Percentiles rank a stretch among this genome's conserved stretches.
phyloP scores from a whole-genome alignment of 2,797 vertebrate species.

The Schizothorax lantsangensis region DNA sequence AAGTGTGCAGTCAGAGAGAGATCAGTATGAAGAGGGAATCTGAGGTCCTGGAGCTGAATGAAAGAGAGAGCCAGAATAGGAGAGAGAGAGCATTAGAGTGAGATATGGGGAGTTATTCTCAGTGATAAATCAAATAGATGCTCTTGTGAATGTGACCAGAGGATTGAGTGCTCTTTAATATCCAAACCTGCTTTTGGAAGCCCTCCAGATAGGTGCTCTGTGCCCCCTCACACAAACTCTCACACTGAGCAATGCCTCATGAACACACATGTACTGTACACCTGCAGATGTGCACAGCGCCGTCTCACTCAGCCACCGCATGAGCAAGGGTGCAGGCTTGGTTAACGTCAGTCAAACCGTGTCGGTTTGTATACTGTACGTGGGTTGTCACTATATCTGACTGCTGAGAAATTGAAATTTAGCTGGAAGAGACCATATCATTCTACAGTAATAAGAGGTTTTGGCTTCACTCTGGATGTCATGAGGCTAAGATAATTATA shows the following conservation, averaged over 20 bases:
- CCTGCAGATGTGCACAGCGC: constrained; percentile 11
- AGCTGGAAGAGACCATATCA: background rate
- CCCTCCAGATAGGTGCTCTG: constrained; percentile 30
- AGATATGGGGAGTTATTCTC: constrained; percentile 26
- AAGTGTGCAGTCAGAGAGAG: background rate
- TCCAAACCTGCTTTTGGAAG: constrained; percentile 44
- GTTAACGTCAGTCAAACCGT: background rate
- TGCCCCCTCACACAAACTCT: constrained; percentile 26
- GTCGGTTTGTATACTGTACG: background rate
- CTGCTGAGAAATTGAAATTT: background rate
- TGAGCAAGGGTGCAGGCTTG: background rate
- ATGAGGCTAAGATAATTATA: background rate
- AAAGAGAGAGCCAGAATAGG: background rate
- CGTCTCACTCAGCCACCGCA: background rate
- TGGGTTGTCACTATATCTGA: background rate
- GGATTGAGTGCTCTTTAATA: constrained; percentile 58
- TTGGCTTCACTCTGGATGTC: background rate
- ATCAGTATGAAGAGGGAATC: background rate
- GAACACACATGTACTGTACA: constrained; percentile 25
- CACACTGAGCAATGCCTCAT: background rate
- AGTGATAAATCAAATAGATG: constrained; percentile 48
- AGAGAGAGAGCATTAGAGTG: constrained; percentile 19
- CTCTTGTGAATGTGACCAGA: constrained; percentile 58
- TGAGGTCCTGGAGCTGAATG: constrained; percentile 4
- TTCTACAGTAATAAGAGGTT: background rate